Evolutionary conservation across 2,113 vertebrate genomes (phyloP).

Genomic region (Menura novaehollandiae): DNA sequence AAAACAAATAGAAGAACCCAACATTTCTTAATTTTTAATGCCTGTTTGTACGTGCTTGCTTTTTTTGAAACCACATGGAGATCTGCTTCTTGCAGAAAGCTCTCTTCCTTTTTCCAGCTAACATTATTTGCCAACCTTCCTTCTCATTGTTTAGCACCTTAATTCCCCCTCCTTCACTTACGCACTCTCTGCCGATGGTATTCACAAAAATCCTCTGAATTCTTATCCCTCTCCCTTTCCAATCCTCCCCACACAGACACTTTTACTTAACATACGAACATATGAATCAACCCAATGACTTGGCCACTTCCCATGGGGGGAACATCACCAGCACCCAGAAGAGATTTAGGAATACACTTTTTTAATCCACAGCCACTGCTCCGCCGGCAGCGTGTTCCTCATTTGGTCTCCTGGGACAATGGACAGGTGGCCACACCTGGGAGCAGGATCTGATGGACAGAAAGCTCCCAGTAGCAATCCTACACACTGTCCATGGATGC

Average conservation of each 20-base stretch:
- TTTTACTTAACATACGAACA: neutral
- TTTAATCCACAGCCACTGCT: neutral
- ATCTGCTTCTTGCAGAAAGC: neutral
- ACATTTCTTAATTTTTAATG: neutral
- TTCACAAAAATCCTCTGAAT: neutral
- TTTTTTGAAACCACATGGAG: neutral
- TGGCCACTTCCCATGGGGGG: neutral
- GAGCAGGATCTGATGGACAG: neutral
- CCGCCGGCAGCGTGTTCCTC: rapidly evolving
- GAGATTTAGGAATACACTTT: neutral
- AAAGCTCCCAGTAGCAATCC: neutral
- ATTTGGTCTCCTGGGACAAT: rapidly evolving
- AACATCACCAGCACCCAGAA: neutral
- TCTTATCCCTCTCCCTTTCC: neutral
- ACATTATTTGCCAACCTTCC: neutral
- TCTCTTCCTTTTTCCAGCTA: neutral
- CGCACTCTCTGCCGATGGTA: rapidly evolving
- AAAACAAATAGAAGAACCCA: neutral
- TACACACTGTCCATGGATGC: rapidly evolving
- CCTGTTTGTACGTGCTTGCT: neutral
- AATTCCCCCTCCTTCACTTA: neutral
- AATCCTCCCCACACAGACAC: neutral
- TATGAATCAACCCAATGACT: neutral
- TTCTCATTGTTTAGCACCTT: neutral
- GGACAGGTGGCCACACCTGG: neutral